Evolutionary conservation across 2,888 invertebrate species (phyloP), one percentile per base, ranked within the genome.

Genomic region (Eilema caniola): DNA sequence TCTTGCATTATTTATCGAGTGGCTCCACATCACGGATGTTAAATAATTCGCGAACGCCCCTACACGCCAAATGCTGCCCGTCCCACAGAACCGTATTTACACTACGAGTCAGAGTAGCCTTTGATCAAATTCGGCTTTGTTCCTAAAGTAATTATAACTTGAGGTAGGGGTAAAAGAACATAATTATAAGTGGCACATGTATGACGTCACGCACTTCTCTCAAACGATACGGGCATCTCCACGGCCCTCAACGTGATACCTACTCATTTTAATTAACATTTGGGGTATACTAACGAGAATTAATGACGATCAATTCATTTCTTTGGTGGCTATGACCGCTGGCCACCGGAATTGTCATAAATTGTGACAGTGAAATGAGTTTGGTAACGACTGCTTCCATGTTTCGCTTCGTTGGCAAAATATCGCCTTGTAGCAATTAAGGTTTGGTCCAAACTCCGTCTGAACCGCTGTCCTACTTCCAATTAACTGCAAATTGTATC

Each of bases 401-500:
- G 70, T 73, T 76, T 65, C 66, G 65, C 62, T 61, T 76, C 23
- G 72, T 74, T 66, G 70, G 64, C 25, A 56, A 64, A 59, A 79
- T 73, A 66, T 69, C 73, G 66, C 69, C 80, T 77, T 75, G 71
- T 80, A 75, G 71, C 77, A 76, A 83, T 84, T 78, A 79, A 73
- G 67, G 63, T 57, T 53, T 10, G 67, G 23, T 57, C 47, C 65
- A 65, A 24, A 69, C 23, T 62, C 53, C 37, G 33, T 31, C 69
- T 56, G 59, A 57, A 23, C 24, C 23, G 14, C 63, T 62, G 66
- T 62, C 69, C 31, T 60, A 67, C 62, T 76, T 31, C 76, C 83
- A 82, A 81, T 82, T 83, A 84, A 72, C 76, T 60, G 66, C 56
- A 73, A 76, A 71, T 74, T 73, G 78, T 83, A 73, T 74, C 76